phyloP scores from a whole-genome alignment of 2,113 vertebrate genomes.

The Calidris pugnax region DNA sequence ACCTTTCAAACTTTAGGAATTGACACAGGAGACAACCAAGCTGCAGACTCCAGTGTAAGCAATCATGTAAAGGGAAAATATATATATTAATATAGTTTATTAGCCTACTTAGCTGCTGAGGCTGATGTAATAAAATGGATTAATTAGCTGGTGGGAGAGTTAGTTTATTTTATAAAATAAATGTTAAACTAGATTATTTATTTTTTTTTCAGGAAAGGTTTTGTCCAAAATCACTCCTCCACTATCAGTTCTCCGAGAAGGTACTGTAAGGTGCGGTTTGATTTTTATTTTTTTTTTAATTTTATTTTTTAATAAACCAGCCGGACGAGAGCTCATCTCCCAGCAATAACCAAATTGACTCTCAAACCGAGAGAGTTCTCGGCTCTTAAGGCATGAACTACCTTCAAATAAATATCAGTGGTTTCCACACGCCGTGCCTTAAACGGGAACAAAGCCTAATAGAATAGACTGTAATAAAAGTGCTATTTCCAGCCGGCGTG shows the following conservation, averaged over 20 bases:
- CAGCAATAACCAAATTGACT: not conserved
- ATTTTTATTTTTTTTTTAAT: not conserved
- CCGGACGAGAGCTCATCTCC: not conserved
- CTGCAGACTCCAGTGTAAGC: conserved; percentile 10
- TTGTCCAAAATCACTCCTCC: not conserved
- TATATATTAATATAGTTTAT: conserved; percentile 35
- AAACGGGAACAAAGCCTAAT: conserved; percentile 47
- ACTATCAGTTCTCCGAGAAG: not conserved
- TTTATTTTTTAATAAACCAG: not conserved
- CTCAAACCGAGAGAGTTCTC: not conserved
- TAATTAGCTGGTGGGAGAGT: conserved; percentile 23
- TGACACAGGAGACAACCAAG: conserved; percentile 37
- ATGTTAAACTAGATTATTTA: not conserved
- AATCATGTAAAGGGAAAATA: not conserved
- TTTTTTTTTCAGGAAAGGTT: not conserved
- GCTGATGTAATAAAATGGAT: conserved; percentile 16
- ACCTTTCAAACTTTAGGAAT: conserved; percentile 56
- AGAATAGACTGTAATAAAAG: conserved; percentile 45
- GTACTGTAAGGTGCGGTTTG: not conserved
- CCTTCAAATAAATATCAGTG: not conserved
- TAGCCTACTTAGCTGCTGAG: not conserved
- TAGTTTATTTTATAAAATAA: conserved; percentile 36
- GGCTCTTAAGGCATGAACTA: not conserved
- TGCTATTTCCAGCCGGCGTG: not conserved
- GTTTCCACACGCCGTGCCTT: not conserved